Evolutionary conservation across 2,797 vertebrate genomes (phyloP).

Genomic region (Steatocranus sp.): DNA sequence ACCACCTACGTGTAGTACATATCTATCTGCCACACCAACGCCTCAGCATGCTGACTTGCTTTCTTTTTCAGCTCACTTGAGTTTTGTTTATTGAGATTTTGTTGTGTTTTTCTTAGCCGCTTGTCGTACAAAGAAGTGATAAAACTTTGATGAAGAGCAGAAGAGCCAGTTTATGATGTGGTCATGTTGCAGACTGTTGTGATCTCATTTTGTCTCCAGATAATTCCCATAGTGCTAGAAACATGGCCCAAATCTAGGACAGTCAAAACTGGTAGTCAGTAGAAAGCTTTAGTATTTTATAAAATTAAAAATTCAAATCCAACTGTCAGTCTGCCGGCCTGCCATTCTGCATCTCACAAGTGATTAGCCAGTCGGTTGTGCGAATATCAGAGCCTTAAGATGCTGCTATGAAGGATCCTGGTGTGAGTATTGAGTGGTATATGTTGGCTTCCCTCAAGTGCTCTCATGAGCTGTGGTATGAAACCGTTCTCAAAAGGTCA

Average conservation of each 20-base stretch:
- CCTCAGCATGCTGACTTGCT: not conserved
- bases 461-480: slow-evolving; percentile 58
- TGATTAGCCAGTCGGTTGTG: not conserved
- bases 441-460: slow-evolving; percentile 40
- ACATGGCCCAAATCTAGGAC: not conserved
- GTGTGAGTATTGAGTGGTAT: slow-evolving; percentile 18
- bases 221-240: not conserved
- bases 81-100: slow-evolving; percentile 24
- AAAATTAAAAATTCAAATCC: not conserved
- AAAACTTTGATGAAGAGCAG: slow-evolving; percentile 22
- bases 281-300: not conserved
- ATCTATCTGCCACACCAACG: not conserved
- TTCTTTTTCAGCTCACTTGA: slow-evolving; percentile 13
- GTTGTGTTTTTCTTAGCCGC: not conserved
- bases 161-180: slow-evolving; percentile 9
- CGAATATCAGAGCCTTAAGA: not conserved
- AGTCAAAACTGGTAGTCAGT: not conserved
- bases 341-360: not conserved
- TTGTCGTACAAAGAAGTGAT: not conserved
- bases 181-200: slow-evolving; percentile 9
- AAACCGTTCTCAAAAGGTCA: slow-evolving; percentile 72
- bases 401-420: slow-evolving; percentile 8
- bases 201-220: not conserved
- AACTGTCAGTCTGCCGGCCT: not conserved
- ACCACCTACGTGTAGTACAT: slow-evolving; percentile 4